These are phyloP conservation scores for Chrysolina haemoptera DNA, from an alignment of 2,888 invertebrate genomes.

Conservation along the genomic window DNA sequence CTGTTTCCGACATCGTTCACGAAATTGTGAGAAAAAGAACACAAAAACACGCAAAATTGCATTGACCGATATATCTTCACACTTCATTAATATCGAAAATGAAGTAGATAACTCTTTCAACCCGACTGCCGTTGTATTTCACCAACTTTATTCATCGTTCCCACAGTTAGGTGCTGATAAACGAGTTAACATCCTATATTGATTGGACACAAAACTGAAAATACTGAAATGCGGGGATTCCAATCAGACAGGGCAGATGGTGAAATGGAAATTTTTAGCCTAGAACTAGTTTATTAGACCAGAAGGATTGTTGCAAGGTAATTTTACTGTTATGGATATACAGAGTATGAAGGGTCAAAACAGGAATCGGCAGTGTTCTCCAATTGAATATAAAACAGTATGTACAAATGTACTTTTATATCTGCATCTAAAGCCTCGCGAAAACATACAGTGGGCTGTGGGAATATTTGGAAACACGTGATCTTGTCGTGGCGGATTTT, in stretches of 20 bases:
- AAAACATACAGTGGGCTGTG: no score
- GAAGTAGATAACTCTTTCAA: conserved; percentile 6
- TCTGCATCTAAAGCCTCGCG: no score
- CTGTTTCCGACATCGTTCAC: no score
- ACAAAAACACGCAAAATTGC: not conserved
- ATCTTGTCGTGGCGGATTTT: no score
- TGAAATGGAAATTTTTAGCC: not conserved
- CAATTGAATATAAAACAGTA: no score
- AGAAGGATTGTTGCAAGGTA: not conserved
- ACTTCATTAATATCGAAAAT: conserved; percentile 3
- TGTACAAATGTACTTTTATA: no score
- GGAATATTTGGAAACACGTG: no score
- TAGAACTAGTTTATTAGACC: not conserved
- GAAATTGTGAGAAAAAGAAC: not conserved
- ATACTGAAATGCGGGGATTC: not conserved
- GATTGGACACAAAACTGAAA: conserved; percentile 3
- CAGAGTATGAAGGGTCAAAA: no score
- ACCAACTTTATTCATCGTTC: not conserved
- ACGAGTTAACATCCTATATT: conserved; percentile 3
- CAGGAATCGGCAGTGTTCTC: no score
- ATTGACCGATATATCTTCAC: conserved; percentile 6
- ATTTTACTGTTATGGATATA: no score
- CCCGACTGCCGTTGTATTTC: not conserved
- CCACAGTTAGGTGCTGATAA: conserved; percentile 6
- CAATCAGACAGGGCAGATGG: not conserved